Conservation (phyloP, 2,113 vertebrate genomes). For the Burhinus bistriatus region DNA sequence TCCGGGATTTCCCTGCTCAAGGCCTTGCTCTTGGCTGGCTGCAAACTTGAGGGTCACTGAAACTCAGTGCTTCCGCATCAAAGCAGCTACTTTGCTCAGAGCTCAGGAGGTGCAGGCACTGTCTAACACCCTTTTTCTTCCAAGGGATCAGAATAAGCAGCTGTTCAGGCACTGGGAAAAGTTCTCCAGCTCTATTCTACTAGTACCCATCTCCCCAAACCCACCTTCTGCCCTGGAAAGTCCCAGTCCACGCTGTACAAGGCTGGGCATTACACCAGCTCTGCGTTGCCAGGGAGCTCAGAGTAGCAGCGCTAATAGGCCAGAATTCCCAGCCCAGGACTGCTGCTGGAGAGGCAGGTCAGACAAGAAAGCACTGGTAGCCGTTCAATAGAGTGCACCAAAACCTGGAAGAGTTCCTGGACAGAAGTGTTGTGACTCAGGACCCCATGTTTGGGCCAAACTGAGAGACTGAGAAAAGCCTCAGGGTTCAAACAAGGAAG, state of each 20-base stretch:
- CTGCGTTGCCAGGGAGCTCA: not conserved
- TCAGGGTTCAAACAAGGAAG: not conserved
- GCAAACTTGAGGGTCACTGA: not conserved
- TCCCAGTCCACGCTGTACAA: not conserved
- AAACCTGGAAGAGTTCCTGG: not conserved
- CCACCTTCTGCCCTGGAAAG: not conserved
- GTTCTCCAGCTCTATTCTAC: not conserved
- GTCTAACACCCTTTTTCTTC: not conserved
- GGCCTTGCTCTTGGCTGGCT: not conserved
- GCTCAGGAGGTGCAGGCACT: not conserved
- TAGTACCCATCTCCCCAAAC: not conserved
- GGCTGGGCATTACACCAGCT: not conserved
- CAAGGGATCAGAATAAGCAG: not conserved
- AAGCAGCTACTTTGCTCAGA: not conserved
- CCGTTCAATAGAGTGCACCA: rapidly evolving
- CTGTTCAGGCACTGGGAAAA: not conserved
- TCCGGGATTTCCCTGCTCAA: not conserved
- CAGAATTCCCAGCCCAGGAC: not conserved
- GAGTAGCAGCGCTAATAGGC: not conserved
- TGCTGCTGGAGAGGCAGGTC: not conserved
- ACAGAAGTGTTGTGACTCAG: not conserved
- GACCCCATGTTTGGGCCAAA: not conserved
- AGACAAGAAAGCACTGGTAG: not conserved
- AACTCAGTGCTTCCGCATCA: not conserved
- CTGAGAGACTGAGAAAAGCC: not conserved